phyloP scores from a whole-genome alignment of 1,140 invertebrate species.

The Neodiprion lecontei region DNA sequence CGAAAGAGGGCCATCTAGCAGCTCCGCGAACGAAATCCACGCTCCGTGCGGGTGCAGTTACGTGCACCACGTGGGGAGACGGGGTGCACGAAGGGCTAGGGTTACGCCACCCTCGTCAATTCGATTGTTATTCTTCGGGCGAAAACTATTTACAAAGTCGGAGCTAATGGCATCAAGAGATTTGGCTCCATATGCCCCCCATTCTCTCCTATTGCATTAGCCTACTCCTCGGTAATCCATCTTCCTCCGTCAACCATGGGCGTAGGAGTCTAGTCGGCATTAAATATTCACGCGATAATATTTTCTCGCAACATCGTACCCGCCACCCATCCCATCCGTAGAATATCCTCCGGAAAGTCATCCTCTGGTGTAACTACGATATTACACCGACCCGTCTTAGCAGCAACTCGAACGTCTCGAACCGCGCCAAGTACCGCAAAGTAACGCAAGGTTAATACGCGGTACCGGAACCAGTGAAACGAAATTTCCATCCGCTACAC shows the following conservation, averaged over 20 bases:
- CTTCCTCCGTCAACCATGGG: conserved; percentile 25
- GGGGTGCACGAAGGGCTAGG: conserved; percentile 26
- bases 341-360: background rate
- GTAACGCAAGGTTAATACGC: too few species aligned
- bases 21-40: background rate
- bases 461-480: conserved; percentile 29
- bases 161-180: conserved; percentile 56
- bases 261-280: conserved; percentile 19
- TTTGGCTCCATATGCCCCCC: conserved; percentile 45
- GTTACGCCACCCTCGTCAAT: conserved; percentile 25
- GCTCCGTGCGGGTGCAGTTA: conserved; percentile 31
- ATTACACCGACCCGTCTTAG: background rate
- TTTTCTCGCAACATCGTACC: background rate
- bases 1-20: conserved; percentile 15
- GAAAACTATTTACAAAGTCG: conserved; percentile 61
- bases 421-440: too few species aligned
- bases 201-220: conserved; percentile 33
- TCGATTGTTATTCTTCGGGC: conserved; percentile 53
- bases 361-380: background rate
- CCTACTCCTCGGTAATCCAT: conserved; percentile 34
- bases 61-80: conserved; percentile 35
- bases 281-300: background rate
- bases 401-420: too few species aligned
- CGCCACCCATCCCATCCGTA: conserved; percentile 17
- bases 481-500: conserved; percentile 27